Conservation (phyloP, 2,888 invertebrate species). For the Aethes cnicana region DNA sequence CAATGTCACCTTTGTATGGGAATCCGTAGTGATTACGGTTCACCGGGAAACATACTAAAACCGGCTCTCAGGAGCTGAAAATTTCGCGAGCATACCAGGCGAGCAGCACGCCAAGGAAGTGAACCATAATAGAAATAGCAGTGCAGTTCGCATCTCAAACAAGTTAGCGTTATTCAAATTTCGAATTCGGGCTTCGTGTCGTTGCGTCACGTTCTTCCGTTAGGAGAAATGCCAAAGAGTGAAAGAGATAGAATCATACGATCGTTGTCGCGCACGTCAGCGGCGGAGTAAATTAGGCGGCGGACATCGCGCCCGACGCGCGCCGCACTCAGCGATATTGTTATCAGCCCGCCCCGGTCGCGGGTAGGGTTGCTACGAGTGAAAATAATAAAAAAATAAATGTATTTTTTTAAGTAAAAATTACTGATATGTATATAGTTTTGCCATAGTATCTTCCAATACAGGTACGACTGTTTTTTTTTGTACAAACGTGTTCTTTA, state of each 20-base stretch:
- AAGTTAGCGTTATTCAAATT: too few relatives aligned
- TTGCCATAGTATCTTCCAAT: too few relatives aligned
- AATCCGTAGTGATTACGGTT: too few relatives aligned
- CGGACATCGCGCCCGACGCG: constrained; percentile 41
- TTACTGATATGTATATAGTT: too few relatives aligned
- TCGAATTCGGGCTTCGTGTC: too few relatives aligned
- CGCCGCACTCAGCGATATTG: constrained; percentile 77
- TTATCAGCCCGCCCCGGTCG: constrained; percentile 72
- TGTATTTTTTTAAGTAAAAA: too few relatives aligned
- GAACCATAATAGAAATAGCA: constrained; percentile 22
- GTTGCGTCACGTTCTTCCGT: too few relatives aligned
- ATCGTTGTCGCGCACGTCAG: constrained; percentile 47
- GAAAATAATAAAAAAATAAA: neutral
- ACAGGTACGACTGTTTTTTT: too few relatives aligned
- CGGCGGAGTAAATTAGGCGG: constrained; percentile 59
- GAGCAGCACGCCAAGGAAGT: constrained; percentile 38
- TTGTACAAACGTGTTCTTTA: too few relatives aligned
- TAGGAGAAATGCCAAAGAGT: too few relatives aligned
- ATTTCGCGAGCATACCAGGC: constrained; percentile 44
- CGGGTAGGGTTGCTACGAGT: constrained; percentile 48
- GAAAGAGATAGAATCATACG: too few relatives aligned
- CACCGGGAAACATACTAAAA: neutral
- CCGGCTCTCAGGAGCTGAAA: neutral
- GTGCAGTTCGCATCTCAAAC: constrained; percentile 24
- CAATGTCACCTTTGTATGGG: too few relatives aligned